Base-by-base conservation (phyloP, 2,888 invertebrate species). In the Sialis lutaria region DNA sequence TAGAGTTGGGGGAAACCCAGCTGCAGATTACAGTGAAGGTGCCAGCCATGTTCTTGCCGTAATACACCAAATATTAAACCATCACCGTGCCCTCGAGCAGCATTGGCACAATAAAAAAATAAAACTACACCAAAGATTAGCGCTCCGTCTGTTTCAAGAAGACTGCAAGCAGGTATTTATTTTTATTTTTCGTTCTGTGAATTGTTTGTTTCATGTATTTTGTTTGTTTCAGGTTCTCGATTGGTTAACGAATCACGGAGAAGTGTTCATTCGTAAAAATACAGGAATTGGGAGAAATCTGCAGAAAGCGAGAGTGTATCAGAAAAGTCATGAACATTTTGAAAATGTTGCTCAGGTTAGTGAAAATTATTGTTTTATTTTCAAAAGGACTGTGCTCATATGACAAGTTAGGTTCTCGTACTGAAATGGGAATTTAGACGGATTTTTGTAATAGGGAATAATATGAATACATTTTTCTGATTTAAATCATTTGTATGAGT, bases 321-420 rank as follows among this genome's bases (percentile, higher is more conserved):
- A 96, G 68, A 95, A 95, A 68, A 95, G 93, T 64, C 96, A 97
- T 62, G 92, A 95, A 66, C 95, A 96, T 67, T 97, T 97, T 63
- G 96, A 97, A 71, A 92, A 91, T 66, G 96, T 97, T 50, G 95
- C 95, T 43, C 89, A 90, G 80, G 91, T 90, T 68, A 69, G 74
- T 65, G 22, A 42, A 49, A 49, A 6, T 37, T 34, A 35, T 37
- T 34, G 8, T 33, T 33, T 41, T 45, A 12, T 40, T 42, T 22
- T 22, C 4, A 22, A 2, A 2, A 22, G 22, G 22, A 4, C 22
- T 4, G 2, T 22, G 22, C 4, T 22, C 22, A 22, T 22, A 22
- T 22, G 22, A 2, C 4, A 22, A 4, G 22, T 22, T 22, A 22
- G 22, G 22, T 22, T n/a, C 2, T 22, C 22, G 22, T 22, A 22